Evolutionary conservation across 2,888 invertebrate species (phyloP), one percentile per base, ranked within the genome.

Genomic region (Hedychridium roseum): DNA sequence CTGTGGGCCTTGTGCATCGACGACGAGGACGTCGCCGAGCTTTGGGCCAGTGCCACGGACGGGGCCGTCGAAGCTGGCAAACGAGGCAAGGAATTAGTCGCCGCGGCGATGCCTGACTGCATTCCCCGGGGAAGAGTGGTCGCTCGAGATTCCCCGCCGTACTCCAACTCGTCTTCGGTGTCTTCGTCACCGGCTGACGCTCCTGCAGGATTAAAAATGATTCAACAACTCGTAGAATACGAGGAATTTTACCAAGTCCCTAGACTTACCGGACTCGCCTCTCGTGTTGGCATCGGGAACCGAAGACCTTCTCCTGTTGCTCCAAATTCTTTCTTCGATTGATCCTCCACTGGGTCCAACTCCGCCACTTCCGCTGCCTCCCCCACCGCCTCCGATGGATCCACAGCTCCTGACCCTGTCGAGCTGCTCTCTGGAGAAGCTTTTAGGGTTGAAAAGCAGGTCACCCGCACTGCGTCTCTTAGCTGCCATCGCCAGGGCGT

Each of bases 401-500:
- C 92, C 92, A 74, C 92, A 92, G 73, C 91, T 91, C 42, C 88
- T 80, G 18, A 89, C 89, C 23, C 89, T 80, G 68, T 89, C 89
- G 50, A 89, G 73, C 56, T 89, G 88, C 71, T 89, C 88, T 9
- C 91, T 84, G 44, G 91, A 92, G 64, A 90, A 85, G 66, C 89
- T 90, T 66, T 88, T 88, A 56, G 89, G 90, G 57, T 88, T 89
- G 71, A 90, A 91, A 63, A 92, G 80, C 55, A 92, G 82, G 72
- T 92, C 92, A 34, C 92, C 92, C 35, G 92, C 92, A 1, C 92
- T 92, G 20, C 92, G 85, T 49, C 92, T 82, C 74, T 89, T 88
- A 46, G 91, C 86, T 7, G 91, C 90, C 75, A 87, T 82, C 30
- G 86, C 86, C 60, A 86, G 80, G 34, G 87, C 87, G 56, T 85